Base-by-base conservation (phyloP, 2,797 vertebrate genomes). In the Siniperca undulata region DNA sequence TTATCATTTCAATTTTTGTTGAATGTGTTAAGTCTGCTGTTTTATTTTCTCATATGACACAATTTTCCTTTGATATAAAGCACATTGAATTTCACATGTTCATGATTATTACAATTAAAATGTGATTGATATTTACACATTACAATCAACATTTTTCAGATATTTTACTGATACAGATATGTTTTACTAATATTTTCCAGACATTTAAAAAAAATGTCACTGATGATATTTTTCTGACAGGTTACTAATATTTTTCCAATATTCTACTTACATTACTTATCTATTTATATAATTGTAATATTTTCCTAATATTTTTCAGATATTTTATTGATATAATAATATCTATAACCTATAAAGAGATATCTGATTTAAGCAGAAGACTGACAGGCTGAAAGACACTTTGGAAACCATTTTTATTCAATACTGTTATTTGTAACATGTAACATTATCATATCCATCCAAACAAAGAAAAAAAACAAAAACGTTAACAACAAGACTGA, bases 331-430 rank as follows among this genome's bases (percentile, higher is more conserved):
- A 27, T 65, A 12, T n/a, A n/a, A 34, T 56, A 9, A 34, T 36
- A 65, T 46, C 1, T 60, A 8, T 36, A n/a, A 61, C 14, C 13
- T 44, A 19, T 62, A 52, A 40, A 42, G 22, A 70, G 14, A 70
- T 17, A 74, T 64, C 9, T 16, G 0, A 53, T n/a, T 27, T 16
- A 55, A 46, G 14, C 27, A 67, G 20, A 71, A 75, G 56, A 88
- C 59, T 77, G 36, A 68, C 46, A 80, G 46, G n/a, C 34, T 36
- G 11, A 80, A 53, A 78, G 61, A 86, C 38, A 67, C 36, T 73
- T 86, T 88, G 65, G 74, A 87, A 90, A 87, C 62, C 75, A 80
- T 77, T 82, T 96, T 95, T 93, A 95, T 95, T 96, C 46, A 91
- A 80, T 85, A 88, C 66, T 60, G 71, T 86, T 82, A 50, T 70